These are phyloP conservation scores for Heterotilapia buettikoferi DNA, from an alignment of 2,113 vertebrate species.

Conservation along the genomic window DNA sequence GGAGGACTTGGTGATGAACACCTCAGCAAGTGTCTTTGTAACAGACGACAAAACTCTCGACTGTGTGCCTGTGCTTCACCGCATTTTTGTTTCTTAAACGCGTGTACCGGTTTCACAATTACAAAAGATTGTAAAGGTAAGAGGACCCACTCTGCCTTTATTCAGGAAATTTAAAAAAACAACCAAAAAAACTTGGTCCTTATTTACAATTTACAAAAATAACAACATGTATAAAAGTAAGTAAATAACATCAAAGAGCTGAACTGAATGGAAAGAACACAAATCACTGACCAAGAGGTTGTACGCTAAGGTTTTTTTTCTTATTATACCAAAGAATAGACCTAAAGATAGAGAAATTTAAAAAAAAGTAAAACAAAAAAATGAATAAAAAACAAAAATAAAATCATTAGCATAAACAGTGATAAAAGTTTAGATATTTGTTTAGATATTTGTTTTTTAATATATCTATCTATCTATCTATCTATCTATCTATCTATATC, in stretches of 20 bases:
- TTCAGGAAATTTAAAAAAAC: not conserved
- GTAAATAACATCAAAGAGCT: too few relatives aligned
- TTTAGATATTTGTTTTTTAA: not conserved
- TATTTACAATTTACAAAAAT: not conserved
- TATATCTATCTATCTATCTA: not conserved
- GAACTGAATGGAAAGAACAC: not conserved
- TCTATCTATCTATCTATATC: too few relatives aligned
- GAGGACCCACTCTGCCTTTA: conserved; percentile 7
- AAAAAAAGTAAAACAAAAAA: not conserved
- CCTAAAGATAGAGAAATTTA: not conserved
- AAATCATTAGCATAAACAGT: not conserved
- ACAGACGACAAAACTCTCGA: not conserved
- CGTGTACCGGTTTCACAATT: not conserved
- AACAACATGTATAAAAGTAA: not conserved
- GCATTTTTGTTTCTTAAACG: not conserved
- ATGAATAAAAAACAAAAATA: not conserved
- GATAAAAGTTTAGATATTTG: not conserved
- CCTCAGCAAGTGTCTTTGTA: not conserved
- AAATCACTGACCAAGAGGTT: not conserved
- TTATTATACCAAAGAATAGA: not conserved
- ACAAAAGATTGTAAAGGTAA: not conserved
- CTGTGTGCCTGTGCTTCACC: not conserved
- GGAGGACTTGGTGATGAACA: not conserved
- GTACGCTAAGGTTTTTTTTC: not conserved
- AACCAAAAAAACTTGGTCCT: not conserved